Conservation (phyloP, 2,797 vertebrate species). For the Halcyon leucocephala region DNA sequence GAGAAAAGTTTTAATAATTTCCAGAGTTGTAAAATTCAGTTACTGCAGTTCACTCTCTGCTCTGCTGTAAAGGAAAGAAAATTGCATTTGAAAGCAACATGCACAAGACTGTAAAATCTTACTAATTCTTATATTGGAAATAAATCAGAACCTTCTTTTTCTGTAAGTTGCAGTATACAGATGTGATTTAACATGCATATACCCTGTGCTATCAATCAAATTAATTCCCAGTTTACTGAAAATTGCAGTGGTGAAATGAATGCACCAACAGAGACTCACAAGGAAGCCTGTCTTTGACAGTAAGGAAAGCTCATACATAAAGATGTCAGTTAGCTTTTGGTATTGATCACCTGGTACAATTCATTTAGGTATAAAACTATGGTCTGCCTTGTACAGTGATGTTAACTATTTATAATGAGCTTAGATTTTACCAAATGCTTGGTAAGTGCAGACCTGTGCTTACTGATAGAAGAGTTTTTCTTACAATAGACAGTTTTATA, state of each 20-base stretch:
- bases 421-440: neutral
- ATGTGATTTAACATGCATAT: neutral
- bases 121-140: neutral
- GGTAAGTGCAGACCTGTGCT: neutral
- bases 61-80: neutral
- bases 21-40: neutral
- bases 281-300: neutral
- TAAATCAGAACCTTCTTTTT: neutral
- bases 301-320: neutral
- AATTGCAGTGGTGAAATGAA: neutral
- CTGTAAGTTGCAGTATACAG: neutral
- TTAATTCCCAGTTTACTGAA: neutral
- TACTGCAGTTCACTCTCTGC: neutral
- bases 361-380: neutral
- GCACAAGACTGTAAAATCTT: neutral
- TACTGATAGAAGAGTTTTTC: neutral
- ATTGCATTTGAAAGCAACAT: neutral
- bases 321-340: neutral
- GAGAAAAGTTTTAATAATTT: conserved; percentile 11
- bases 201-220: neutral
- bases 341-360: neutral
- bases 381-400: neutral
- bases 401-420: neutral
- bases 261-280: neutral
- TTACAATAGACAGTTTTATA: neutral